Percentiles rank a stretch among this genome's conserved stretches.
Conservation (phyloP, 2,797 vertebrate genomes). For the Tinamus major region DNA sequence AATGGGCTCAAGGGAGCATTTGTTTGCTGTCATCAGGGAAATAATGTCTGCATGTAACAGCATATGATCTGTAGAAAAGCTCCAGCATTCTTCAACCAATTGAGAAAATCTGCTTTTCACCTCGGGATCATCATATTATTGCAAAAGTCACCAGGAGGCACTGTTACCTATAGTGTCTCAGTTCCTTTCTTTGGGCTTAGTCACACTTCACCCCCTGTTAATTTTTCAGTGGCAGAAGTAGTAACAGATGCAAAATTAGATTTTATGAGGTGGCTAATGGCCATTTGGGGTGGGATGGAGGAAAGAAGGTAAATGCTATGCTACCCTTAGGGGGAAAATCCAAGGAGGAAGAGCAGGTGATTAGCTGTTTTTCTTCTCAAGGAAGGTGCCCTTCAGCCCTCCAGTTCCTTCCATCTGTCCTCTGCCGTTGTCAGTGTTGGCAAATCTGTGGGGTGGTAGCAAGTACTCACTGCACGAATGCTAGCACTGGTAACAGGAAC, state of each 20-base stretch:
- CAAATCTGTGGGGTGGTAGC: not conserved
- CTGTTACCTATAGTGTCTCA: not conserved
- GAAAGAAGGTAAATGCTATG: not conserved
- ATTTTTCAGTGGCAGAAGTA: not conserved
- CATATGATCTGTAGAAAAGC: fast-evolving
- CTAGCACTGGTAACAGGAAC: fast-evolving
- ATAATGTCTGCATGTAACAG: not conserved
- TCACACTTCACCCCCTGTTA: fast-evolving
- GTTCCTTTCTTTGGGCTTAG: not conserved
- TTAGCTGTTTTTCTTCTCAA: fast-evolving
- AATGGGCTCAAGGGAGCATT: not conserved
- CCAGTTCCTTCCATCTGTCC: not conserved
- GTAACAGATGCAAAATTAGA: not conserved
- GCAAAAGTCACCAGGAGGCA: conserved; percentile 2
- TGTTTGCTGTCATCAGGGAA: not conserved
- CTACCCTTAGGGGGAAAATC: no score
- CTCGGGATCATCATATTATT: not conserved
- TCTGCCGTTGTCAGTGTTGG: fast-evolving
- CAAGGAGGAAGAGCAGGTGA: no score
- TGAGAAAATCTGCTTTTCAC: fast-evolving
- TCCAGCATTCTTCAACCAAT: not conserved
- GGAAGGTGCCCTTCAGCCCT: not conserved
- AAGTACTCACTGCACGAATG: not conserved
- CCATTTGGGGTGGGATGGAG: not conserved
- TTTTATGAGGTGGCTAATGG: not conserved